Base-by-base conservation (phyloP, 2,113 vertebrate genomes). In the Gila orcuttii region DNA sequence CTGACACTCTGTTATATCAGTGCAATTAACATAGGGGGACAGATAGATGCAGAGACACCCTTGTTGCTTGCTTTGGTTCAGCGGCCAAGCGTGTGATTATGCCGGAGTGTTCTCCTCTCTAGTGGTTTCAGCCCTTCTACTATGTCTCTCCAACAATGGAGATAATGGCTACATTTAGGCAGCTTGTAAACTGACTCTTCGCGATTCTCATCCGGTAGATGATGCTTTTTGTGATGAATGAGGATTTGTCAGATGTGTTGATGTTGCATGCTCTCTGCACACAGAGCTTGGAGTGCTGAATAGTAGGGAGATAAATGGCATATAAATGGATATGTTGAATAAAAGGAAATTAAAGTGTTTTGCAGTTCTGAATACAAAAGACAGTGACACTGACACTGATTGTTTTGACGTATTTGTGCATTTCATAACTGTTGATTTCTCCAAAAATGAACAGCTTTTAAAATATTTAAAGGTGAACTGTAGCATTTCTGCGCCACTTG, bases 81-180 rank as follows among this genome's bases (percentile, higher is more conserved):
- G 90, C 89, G 86, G 86, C 90, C 91, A 89, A 91, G 91, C 90
- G 59, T 90, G 85, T 92, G 89, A 93, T 91, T 91, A 88, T 83
- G 60, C 84, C 86, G 47, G 31, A 85, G 71, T 80, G 87, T 89
- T 79, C 90, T 79, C 89, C 79, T 89, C 78, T 52, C 12, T 12
- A 85, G 79, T 52, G 68, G 11, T 15, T 42, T 21, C 64, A 33
- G 55, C 78, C 69, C 52, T 79, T 59, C 19, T 33, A 50, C 74
- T 15, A 39, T 21, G 21, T 25, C 39, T 9, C 33, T 60, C 86
- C 82, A 84, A 84, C 71, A 82, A 66, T 77, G 55, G 83, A 76
- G 69, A 84, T 85, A 87, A 89, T 87, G 86, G 78, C 55, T 85
- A 81, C 59, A 31, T 69, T 71, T 78, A 85, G 73, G 59, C 36